phyloP scores from a whole-genome alignment of 1,140 invertebrate species.

The Lithobius niger region DNA sequence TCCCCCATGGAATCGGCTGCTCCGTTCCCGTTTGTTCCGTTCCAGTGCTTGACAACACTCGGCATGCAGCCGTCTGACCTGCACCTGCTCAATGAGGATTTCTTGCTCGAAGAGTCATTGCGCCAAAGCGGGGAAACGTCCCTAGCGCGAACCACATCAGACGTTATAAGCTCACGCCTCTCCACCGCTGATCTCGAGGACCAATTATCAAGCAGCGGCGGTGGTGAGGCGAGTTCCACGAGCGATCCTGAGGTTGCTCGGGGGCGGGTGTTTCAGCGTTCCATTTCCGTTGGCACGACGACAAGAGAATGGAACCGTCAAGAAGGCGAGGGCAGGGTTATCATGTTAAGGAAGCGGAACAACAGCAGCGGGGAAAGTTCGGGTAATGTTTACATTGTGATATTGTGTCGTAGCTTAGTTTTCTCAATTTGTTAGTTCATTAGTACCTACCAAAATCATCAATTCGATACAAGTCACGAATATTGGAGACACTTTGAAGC shows the following conservation, averaged over 20 bases:
- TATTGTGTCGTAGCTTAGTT: neutral
- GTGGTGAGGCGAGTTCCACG: neutral
- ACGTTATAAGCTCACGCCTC: neutral
- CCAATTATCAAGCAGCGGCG: neutral
- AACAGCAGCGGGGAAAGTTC: conserved; percentile 53
- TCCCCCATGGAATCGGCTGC: neutral
- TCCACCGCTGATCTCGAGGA: neutral
- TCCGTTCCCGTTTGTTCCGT: conserved; percentile 30
- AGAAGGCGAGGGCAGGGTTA: conserved; percentile 42
- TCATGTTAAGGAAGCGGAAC: conserved; percentile 50
- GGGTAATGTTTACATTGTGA: conserved; percentile 28
- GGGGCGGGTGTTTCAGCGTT: conserved; percentile 47
- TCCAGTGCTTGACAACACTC: conserved; percentile 59
- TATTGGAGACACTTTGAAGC: too few relatives aligned
- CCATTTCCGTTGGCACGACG: conserved; percentile 49
- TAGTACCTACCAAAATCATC: too few relatives aligned
- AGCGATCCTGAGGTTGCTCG: conserved; percentile 32
- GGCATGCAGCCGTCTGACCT: conserved; percentile 36
- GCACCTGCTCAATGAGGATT: conserved; percentile 37
- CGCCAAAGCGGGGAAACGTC: conserved; percentile 17
- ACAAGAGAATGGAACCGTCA: conserved; percentile 43
- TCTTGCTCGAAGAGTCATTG: conserved; percentile 40
- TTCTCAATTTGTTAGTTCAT: neutral
- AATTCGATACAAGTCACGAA: too few relatives aligned
- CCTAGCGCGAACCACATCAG: neutral